These are phyloP conservation scores for Thermophis baileyi DNA, from an alignment of 2,113 vertebrate genomes.

Conservation along the genomic window DNA sequence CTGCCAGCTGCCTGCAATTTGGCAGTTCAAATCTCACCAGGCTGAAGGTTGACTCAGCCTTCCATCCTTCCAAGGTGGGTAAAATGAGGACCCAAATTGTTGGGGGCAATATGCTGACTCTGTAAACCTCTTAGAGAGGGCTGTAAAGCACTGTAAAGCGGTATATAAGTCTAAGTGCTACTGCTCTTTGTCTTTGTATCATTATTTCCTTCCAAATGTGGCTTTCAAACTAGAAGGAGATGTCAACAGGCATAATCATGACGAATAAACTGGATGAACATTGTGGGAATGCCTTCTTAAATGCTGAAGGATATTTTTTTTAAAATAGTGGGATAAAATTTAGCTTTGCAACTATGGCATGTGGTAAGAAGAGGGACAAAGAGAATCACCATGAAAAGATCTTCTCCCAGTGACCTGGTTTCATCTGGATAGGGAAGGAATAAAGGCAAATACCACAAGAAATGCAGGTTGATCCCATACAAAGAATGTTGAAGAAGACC, in stretches of 20 bases:
- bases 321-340: background rate
- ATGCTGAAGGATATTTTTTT: background rate
- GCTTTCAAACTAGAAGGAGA: background rate
- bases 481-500: background rate
- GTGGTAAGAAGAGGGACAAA: background rate
- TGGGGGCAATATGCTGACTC: too few species aligned
- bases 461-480: background rate
- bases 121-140: too few species aligned
- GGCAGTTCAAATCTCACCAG: too few species aligned
- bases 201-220: background rate
- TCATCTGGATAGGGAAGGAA: background rate
- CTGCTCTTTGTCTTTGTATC: background rate
- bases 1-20: too few species aligned
- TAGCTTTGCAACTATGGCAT: background rate
- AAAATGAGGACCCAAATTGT: too few species aligned
- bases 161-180: too few species aligned
- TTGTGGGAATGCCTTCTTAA: background rate
- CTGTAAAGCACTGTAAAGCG: too few species aligned
- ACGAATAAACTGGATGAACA: background rate
- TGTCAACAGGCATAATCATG: background rate
- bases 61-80: too few species aligned
- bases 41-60: too few species aligned
- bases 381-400: background rate
- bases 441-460: background rate
- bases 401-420: background rate